These are phyloP conservation scores for Atherinosoma microstoma DNA, from an alignment of 2,797 vertebrate genomes.

Conservation along the genomic window DNA sequence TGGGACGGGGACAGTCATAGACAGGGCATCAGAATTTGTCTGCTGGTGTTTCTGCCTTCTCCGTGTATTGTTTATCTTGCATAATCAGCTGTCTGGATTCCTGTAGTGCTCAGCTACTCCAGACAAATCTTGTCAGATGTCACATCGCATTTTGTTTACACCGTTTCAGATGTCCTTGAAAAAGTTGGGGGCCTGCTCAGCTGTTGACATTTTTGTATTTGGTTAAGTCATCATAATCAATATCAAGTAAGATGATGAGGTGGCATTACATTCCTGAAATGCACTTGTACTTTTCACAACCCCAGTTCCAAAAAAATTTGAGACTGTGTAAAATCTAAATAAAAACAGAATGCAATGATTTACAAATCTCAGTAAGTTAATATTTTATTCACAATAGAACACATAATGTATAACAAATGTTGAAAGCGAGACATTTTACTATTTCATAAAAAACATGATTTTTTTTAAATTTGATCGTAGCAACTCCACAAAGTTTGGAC, in stretches of 20 bases:
- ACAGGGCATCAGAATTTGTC: conserved; percentile 31
- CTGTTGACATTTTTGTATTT: conserved; percentile 18
- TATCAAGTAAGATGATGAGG: neutral
- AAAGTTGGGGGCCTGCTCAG: neutral
- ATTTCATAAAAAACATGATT: no score
- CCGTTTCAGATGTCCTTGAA: conserved; percentile 24
- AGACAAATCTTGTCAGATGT: conserved; percentile 50
- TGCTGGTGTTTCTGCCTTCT: conserved; percentile 38
- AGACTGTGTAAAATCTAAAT: neutral
- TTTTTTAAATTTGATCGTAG: neutral
- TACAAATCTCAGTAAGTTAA: neutral
- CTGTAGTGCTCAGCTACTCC: conserved; percentile 31
- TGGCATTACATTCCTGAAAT: neutral
- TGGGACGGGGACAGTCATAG: conserved; percentile 5
- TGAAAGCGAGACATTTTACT: no score
- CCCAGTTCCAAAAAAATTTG: neutral
- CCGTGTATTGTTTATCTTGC: conserved; percentile 49
- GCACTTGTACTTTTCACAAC: neutral
- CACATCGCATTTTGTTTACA: conserved; percentile 51
- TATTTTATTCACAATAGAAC: no score
- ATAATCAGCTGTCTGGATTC: conserved; percentile 62
- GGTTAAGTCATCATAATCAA: neutral
- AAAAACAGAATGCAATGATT: neutral
- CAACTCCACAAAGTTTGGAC: no score
- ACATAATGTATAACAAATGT: no score